Evolutionary conservation across 1,140 invertebrate species (phyloP).

Genomic region (Cryptotermes secundus): DNA sequence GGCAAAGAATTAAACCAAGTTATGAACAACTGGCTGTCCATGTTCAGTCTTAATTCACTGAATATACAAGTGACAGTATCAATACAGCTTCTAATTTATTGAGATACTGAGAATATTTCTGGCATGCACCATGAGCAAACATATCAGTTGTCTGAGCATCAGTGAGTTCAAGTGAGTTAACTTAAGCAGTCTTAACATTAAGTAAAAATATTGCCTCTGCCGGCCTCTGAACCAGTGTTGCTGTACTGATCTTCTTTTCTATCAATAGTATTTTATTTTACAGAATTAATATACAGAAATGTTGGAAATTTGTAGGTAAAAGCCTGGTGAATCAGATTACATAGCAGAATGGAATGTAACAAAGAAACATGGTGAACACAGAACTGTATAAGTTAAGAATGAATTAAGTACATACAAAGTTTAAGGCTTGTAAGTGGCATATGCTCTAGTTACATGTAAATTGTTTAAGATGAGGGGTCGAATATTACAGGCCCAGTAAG

Average conservation of each 20-base stretch:
- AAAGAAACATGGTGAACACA: background rate
- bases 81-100: background rate
- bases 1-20: too few species aligned
- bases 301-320: background rate
- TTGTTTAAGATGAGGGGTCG: too few species aligned
- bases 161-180: background rate
- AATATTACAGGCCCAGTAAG: too few species aligned
- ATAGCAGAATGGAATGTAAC: background rate
- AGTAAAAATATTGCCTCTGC: constrained; percentile 46
- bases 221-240: constrained; percentile 43
- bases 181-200: background rate
- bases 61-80: background rate
- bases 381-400: background rate
- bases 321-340: background rate
- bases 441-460: too few species aligned
- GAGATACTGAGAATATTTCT: background rate
- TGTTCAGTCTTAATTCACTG: too few species aligned
- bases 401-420: too few species aligned
- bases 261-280: too few species aligned
- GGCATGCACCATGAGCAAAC: background rate
- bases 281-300: too few species aligned
- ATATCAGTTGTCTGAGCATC: constrained; percentile 1
- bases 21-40: too few species aligned
- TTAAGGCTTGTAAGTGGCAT: too few species aligned
- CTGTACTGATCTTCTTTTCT: background rate